Conservation (phyloP, 2,888 invertebrate species). For the Pilophorus perplexus region DNA sequence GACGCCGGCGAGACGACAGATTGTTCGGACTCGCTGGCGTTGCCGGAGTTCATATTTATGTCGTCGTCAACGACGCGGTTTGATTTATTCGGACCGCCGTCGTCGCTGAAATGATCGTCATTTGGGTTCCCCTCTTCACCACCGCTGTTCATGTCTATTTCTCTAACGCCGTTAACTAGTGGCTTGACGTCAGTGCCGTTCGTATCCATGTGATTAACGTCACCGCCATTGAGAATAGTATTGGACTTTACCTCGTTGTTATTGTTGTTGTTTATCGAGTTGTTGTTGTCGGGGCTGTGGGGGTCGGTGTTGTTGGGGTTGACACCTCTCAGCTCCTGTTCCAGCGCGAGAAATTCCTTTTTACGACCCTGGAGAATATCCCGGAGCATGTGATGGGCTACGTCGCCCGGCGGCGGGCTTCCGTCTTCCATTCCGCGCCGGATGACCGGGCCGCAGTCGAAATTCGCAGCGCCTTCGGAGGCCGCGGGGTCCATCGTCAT, state of each 20-base stretch:
- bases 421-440: slow-evolving; percentile 54
- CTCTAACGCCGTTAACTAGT: slow-evolving; percentile 48
- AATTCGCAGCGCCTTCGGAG: slow-evolving; percentile 51
- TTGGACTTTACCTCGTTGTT: slow-evolving; percentile 51
- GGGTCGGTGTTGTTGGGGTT: slow-evolving; percentile 52
- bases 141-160: slow-evolving; percentile 52
- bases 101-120: slow-evolving; percentile 58
- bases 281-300: slow-evolving; percentile 58
- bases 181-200: slow-evolving; percentile 44
- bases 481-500: slow-evolving; percentile 56
- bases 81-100: slow-evolving; percentile 53
- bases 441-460: slow-evolving; percentile 50
- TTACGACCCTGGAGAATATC: slow-evolving; percentile 88
- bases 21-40: slow-evolving; percentile 45
- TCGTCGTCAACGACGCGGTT: slow-evolving; percentile 32
- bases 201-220: slow-evolving; percentile 46
- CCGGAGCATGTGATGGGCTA: slow-evolving; percentile 75
- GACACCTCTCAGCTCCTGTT: slow-evolving; percentile 62
- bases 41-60: slow-evolving; percentile 43
- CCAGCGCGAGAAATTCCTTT: slow-evolving; percentile 72
- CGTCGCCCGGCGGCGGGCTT: slow-evolving; percentile 51
- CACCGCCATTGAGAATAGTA: slow-evolving; percentile 48
- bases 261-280: slow-evolving; percentile 55
- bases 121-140: slow-evolving; percentile 56
- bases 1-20: slow-evolving; percentile 47